phyloP scores from a whole-genome alignment of 1,140 invertebrate species.

The Oncopodura yosiiana region DNA sequence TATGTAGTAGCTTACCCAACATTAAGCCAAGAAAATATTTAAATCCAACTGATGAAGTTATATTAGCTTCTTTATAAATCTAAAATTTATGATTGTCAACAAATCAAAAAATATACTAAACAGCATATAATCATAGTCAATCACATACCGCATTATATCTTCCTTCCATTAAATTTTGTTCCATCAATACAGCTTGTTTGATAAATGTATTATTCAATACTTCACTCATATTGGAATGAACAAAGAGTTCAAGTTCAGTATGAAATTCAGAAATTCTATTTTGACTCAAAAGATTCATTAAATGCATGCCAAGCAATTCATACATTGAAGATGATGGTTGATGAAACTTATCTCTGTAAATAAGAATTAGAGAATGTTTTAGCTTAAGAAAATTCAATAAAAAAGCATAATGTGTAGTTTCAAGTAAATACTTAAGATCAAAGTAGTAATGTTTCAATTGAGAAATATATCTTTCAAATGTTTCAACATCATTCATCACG shows the following conservation, averaged over 20 bases:
- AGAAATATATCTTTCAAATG: slow-evolving; percentile 12
- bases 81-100: too few relatives aligned
- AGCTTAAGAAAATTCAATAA: neutral
- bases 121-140: neutral
- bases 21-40: too few relatives aligned
- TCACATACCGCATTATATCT: slow-evolving; percentile 88
- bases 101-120: neutral
- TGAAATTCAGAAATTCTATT: slow-evolving; percentile 14
- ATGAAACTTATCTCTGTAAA: neutral
- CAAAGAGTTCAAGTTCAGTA: slow-evolving; percentile 14
- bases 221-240: slow-evolving; percentile 1
- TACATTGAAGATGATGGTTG: slow-evolving; percentile 2
- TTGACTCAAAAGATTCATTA: slow-evolving; percentile 12
- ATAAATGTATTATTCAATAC: slow-evolving; percentile 9
- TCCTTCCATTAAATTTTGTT: slow-evolving; percentile 98
- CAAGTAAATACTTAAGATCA: neutral
- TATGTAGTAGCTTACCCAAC: too few relatives aligned
- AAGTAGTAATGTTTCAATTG: slow-evolving; percentile 24
- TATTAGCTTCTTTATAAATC: too few relatives aligned
- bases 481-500: neutral
- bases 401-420: neutral
- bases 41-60: too few relatives aligned
- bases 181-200: slow-evolving; percentile 45
- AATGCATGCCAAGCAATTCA: slow-evolving; percentile 14
- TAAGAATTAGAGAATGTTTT: too few relatives aligned